Percentiles rank a stretch among this genome's conserved stretches.
Evolutionary conservation across 2,888 invertebrate genomes (phyloP).

Genomic region (Trimorus sp.): DNA sequence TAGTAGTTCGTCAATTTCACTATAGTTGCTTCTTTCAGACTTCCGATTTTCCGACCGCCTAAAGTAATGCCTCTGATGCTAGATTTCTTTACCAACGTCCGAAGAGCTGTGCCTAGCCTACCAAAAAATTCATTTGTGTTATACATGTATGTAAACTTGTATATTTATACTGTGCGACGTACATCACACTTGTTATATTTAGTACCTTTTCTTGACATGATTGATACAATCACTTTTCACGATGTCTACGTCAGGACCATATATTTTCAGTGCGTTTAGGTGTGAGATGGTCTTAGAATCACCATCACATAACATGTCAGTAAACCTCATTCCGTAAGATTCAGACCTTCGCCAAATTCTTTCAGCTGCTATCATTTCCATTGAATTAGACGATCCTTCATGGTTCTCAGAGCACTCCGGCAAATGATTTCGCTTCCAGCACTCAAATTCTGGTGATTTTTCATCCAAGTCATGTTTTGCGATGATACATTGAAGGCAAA

Average conservation of each 20-base stretch:
- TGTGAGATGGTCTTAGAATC: conserved; percentile 14
- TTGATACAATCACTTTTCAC: too few species aligned
- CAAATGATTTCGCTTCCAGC: conserved; percentile 12
- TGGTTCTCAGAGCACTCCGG: not conserved
- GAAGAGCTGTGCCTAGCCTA: conserved; percentile 20
- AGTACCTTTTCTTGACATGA: too few species aligned
- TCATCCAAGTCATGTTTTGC: not conserved
- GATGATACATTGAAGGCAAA: not conserved
- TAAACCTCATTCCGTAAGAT: conserved; percentile 5
- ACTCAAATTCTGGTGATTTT: conserved; percentile 14
- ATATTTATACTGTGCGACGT: too few species aligned
- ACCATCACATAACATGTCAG: conserved; percentile 16
- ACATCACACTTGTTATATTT: too few species aligned
- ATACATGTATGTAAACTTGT: too few species aligned
- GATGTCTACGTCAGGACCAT: too few species aligned
- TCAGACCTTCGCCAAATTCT: conserved; percentile 10
- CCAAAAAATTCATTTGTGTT: not conserved
- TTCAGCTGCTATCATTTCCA: conserved; percentile 30
- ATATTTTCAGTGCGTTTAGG: conserved; percentile 13
- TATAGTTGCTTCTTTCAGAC: conserved; percentile 5
- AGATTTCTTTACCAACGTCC: conserved; percentile 10
- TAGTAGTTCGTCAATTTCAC: conserved; percentile 1
- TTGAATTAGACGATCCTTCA: conserved; percentile 16
- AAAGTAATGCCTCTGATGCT: not conserved
- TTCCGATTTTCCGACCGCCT: conserved; percentile 13